Percentiles rank a stretch among this genome's conserved stretches.
phyloP scores from a whole-genome alignment of 2,888 invertebrate species.

The Nemoura dubitans region DNA sequence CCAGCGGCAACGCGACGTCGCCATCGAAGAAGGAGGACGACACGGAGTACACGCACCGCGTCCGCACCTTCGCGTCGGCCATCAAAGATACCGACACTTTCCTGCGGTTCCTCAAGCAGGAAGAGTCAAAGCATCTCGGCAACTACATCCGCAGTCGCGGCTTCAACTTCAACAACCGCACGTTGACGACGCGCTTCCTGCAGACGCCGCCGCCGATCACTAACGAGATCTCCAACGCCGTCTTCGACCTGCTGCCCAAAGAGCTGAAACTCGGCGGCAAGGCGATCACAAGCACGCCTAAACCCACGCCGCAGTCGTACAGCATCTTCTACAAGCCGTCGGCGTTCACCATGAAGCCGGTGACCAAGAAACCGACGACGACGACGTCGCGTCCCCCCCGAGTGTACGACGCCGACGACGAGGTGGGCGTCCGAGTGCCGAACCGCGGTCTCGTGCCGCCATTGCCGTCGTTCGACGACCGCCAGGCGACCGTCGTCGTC shows the following conservation, averaged over 20 bases:
- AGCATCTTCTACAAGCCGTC: conserved; percentile 18
- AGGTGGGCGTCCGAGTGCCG: not conserved
- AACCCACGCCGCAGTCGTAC: not conserved
- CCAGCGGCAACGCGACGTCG: not conserved
- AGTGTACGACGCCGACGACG: not conserved
- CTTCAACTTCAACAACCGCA: conserved; percentile 35
- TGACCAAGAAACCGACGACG: not conserved
- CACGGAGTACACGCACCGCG: conserved; percentile 28
- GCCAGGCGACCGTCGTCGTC: not conserved
- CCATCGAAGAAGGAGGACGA: not conserved
- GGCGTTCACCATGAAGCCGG: not conserved
- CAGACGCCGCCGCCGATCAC: conserved; percentile 13
- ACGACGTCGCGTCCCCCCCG: not conserved
- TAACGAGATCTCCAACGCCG: conserved; percentile 8
- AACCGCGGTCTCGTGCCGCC: conserved; percentile 30
- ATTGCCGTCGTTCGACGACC: not conserved
- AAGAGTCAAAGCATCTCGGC: conserved; percentile 28
- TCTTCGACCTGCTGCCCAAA: not conserved
- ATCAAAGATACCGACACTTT: conserved; percentile 43
- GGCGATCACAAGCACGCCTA: not conserved
- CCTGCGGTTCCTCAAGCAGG: conserved; percentile 41
- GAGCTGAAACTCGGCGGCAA: not conserved
- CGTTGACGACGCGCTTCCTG: conserved; percentile 34
- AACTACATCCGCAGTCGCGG: conserved; percentile 23
- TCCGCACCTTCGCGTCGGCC: conserved; percentile 40